A percentile compares a stretch with the other conserved stretches of the same genome.
These are phyloP conservation scores for Whitmania pigra DNA, from an alignment of 1,140 invertebrate species.

Conservation along the genomic window DNA sequence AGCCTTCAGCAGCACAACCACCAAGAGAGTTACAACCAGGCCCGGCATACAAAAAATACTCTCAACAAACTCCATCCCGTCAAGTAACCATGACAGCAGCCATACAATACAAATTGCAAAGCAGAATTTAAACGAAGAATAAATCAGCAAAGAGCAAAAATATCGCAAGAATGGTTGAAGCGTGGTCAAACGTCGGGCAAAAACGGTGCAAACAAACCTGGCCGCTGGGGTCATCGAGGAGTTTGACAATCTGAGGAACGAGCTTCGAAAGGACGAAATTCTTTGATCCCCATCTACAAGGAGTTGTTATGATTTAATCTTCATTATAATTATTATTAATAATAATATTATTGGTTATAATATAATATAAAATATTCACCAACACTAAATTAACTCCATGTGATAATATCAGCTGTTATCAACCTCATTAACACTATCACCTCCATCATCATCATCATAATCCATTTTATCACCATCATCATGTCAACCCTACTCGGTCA, in stretches of 20 bases:
- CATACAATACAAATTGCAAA: too few species aligned
- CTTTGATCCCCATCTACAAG: slow-evolving; percentile 62
- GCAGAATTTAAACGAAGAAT: too few species aligned
- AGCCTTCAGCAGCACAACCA: background rate
- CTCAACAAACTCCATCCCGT: too few species aligned
- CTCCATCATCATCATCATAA: background rate
- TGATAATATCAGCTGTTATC: background rate
- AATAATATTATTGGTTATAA: background rate
- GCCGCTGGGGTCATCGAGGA: slow-evolving; percentile 75
- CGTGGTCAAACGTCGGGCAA: background rate
- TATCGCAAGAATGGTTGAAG: too few species aligned
- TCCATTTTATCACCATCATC: too few species aligned
- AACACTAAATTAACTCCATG: too few species aligned
- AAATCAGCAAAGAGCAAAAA: slow-evolving; percentile 9
- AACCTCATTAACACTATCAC: background rate
- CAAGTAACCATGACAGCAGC: too few species aligned
- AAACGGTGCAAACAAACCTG: slow-evolving; percentile 47
- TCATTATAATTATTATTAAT: slow-evolving; percentile 8
- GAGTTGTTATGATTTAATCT: background rate
- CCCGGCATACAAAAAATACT: too few species aligned
- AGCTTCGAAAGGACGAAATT: slow-evolving; percentile 65
- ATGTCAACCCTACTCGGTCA: slow-evolving; percentile 22
- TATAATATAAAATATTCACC: background rate
- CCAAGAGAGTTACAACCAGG: too few species aligned
- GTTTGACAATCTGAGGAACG: slow-evolving; percentile 65